Evolutionary conservation across 2,888 invertebrate species (phyloP).

Genomic region (Eurytoma adleriae): DNA sequence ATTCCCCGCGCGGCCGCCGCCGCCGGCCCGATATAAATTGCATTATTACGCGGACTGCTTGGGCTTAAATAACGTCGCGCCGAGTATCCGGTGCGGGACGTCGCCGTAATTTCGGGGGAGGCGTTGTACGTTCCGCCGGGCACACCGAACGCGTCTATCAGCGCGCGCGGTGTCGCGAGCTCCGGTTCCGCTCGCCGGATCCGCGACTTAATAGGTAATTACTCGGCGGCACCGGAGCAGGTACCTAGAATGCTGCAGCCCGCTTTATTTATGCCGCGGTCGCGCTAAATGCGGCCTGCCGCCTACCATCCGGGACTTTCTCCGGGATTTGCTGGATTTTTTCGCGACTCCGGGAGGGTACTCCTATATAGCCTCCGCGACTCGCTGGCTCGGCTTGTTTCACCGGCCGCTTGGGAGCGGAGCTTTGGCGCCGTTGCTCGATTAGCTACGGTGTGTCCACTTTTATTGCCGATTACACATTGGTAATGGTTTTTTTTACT

Average conservation of each 20-base stretch:
- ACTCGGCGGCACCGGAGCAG: slow-evolving; percentile 17
- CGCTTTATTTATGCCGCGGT: slow-evolving; percentile 41
- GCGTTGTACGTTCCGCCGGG: slow-evolving; percentile 14
- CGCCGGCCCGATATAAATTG: slow-evolving; percentile 34
- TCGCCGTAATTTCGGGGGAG: slow-evolving; percentile 28
- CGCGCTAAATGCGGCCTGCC: background rate
- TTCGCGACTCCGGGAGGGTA: no score
- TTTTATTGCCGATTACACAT: no score
- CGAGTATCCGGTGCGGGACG: slow-evolving; percentile 4
- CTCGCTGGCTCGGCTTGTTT: no score
- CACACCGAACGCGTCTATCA: slow-evolving; percentile 42
- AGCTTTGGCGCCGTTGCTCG: no score
- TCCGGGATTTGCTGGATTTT: no score
- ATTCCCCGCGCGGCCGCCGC: background rate
- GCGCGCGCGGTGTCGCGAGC: slow-evolving; percentile 23
- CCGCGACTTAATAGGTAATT: slow-evolving; percentile 57
- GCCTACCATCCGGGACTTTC: no score
- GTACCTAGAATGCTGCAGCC: background rate
- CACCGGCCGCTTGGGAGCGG: no score
- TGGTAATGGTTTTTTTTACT: no score
- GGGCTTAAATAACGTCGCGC: slow-evolving; percentile 34
- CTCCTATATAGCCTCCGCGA: no score
- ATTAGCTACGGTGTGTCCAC: no score
- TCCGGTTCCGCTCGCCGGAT: slow-evolving; percentile 9
- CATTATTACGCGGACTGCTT: slow-evolving; percentile 41